Conservation (phyloP, 1,140 invertebrate species). For the Aricia agestis region DNA sequence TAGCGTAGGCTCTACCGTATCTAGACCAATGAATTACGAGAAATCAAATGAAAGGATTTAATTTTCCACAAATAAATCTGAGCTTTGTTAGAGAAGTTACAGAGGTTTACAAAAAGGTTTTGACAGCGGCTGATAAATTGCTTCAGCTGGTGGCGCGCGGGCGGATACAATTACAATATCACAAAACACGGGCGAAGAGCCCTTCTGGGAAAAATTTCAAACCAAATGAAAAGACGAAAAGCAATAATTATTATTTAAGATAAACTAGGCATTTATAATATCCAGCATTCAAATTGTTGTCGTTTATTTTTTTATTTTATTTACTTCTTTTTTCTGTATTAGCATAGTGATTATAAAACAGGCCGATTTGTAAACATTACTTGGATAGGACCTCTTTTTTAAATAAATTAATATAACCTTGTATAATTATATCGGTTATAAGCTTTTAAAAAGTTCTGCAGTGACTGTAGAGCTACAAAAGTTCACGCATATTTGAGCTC, state of each 20-base stretch:
- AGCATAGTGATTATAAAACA: no score
- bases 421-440: neutral
- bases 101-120: constrained; percentile 32
- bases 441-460: neutral
- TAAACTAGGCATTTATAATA: no score
- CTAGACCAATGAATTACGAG: neutral
- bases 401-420: neutral
- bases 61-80: neutral
- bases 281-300: no score
- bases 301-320: no score
- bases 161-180: constrained; percentile 3
- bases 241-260: no score
- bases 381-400: neutral
- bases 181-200: neutral
- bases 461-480: neutral
- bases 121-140: constrained; percentile 17
- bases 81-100: constrained; percentile 31
- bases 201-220: neutral
- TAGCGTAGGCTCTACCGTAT: no score
- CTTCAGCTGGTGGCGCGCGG: neutral
- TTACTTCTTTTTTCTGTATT: no score
- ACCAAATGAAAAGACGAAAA: neutral
- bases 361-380: neutral
- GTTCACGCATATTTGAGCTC: neutral
- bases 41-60: neutral